Evolutionary conservation across 2,888 invertebrate species (phyloP).

Genomic region (Salticus scenicus): DNA sequence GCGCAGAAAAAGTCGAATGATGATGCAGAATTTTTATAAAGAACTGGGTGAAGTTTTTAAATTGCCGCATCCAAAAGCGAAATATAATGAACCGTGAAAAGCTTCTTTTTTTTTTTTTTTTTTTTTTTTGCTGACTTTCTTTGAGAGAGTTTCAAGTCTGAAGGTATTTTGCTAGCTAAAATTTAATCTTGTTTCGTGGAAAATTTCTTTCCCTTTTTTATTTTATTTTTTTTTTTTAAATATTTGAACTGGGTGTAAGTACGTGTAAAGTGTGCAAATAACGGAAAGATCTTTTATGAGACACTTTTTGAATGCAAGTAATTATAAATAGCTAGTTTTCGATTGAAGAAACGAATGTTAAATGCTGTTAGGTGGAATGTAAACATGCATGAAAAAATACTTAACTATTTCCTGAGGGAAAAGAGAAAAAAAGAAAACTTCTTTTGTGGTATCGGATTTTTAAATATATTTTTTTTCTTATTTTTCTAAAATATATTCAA

Average conservation of each 20-base stretch:
- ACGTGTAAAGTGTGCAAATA: background rate
- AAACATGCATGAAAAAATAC: no score
- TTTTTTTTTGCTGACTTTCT: no score
- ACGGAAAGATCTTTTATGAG: background rate
- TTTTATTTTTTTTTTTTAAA: background rate
- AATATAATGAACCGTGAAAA: slow-evolving; percentile 14
- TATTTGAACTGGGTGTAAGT: background rate
- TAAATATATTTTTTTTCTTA: no score
- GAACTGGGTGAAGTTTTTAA: slow-evolving; percentile 8
- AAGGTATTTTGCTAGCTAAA: background rate
- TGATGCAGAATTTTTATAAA: slow-evolving; percentile 16
- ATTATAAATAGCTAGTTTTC: no score
- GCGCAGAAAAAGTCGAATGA: slow-evolving; percentile 4
- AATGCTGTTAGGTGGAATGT: no score
- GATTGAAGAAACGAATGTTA: no score
- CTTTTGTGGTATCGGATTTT: no score
- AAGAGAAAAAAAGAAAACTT: no score
- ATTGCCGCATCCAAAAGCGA: slow-evolving; percentile 12
- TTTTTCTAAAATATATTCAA: no score
- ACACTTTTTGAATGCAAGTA: background rate
- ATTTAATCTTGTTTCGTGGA: background rate
- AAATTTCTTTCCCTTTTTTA: background rate
- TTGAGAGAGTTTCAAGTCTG: background rate
- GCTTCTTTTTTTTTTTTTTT: background rate
- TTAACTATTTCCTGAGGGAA: no score